Conservation (phyloP, 1,140 invertebrate species). For the Epicauta chinensis region DNA sequence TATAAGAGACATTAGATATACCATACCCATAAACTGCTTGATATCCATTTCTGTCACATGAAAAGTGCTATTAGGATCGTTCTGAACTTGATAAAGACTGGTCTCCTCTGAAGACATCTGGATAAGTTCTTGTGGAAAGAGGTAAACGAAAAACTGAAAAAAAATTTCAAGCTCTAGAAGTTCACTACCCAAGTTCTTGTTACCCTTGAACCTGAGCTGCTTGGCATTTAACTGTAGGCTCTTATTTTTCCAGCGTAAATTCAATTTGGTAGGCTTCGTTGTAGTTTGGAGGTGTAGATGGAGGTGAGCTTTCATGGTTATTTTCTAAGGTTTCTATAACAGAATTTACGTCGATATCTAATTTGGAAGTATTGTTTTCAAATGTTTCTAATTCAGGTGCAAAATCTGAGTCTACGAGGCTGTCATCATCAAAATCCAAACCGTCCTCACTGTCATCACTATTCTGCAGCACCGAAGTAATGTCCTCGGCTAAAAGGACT, state of each 20-base stretch:
- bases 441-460: slow-evolving; percentile 1
- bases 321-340: no score
- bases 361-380: background rate
- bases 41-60: background rate
- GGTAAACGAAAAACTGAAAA: no score
- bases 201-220: background rate
- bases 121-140: no score
- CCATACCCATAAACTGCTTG: slow-evolving; percentile 8
- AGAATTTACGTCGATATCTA: no score
- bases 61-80: background rate
- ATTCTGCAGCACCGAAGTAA: no score
- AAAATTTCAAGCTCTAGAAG: no score
- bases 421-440: background rate
- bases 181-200: no score
- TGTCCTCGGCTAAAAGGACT: no score
- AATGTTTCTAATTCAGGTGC: background rate
- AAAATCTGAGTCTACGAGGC: background rate
- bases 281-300: no score
- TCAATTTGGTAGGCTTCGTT: no score
- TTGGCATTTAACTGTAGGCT: background rate
- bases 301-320: no score
- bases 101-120: no score
- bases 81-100: background rate
- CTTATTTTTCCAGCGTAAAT: slow-evolving; percentile 7
- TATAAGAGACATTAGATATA: slow-evolving; percentile 8